Percentiles rank a stretch among this genome's conserved stretches.
Evolutionary conservation across 2,113 vertebrate genomes (phyloP).

Genomic region (Bufo gargarizans): DNA sequence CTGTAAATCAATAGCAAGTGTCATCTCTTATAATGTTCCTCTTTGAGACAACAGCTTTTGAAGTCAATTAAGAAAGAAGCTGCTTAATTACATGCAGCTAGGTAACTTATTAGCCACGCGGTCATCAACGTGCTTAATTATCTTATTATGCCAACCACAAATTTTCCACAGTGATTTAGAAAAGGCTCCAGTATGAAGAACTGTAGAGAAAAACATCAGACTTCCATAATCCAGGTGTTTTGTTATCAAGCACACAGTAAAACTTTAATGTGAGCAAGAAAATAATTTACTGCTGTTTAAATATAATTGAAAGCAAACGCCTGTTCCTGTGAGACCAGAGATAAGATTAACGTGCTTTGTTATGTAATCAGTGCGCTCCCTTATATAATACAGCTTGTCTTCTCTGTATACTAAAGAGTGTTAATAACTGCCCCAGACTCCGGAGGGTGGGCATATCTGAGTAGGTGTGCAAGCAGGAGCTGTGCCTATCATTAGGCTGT

Average conservation of each 20-base stretch:
- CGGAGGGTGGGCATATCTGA: not conserved
- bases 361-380: not conserved
- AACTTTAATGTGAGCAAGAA: not conserved
- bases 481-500: not conserved
- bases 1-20: not conserved
- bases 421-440: not conserved
- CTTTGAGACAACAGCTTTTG: constrained; percentile 18
- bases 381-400: not conserved
- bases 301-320: not conserved
- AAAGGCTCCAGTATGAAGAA: not conserved
- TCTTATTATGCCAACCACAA: not conserved
- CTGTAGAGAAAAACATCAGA: not conserved
- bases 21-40: constrained; percentile 27
- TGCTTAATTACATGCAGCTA: constrained; percentile 26
- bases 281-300: not conserved
- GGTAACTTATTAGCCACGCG: constrained; percentile 35
- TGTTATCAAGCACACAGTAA: not conserved
- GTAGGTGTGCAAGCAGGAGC: not conserved
- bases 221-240: not conserved
- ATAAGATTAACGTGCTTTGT: not conserved
- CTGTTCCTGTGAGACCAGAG: not conserved
- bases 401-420: not conserved
- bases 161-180: not conserved
- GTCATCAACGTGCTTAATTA: constrained; percentile 30
- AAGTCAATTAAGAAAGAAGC: constrained; percentile 48